These are phyloP conservation scores for Platorchestia sp. DNA, from an alignment of 1,140 invertebrate genomes.

Conservation along the genomic window DNA sequence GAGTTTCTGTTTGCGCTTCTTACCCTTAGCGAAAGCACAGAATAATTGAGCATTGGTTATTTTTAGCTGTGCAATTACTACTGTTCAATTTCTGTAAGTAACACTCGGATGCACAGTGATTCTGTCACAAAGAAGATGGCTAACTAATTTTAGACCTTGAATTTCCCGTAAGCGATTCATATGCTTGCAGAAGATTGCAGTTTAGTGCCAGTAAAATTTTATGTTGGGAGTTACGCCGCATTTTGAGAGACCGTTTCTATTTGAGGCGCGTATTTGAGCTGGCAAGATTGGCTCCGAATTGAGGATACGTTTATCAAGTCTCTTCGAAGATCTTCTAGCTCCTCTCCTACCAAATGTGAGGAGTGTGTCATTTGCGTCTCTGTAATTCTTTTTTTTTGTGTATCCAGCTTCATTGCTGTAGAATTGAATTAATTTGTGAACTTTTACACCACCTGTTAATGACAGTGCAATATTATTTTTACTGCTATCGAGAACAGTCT, in stretches of 20 bases:
- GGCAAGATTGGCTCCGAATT: background rate
- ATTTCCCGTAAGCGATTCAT: background rate
- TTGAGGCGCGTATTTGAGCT: background rate
- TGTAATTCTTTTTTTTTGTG: background rate
- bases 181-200: background rate
- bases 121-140: too few relatives aligned
- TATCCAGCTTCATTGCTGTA: background rate
- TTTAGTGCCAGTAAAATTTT: background rate
- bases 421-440: background rate
- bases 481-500: too few relatives aligned
- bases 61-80: too few relatives aligned
- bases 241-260: background rate
- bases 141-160: background rate
- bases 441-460: too few relatives aligned
- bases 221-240: background rate
- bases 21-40: too few relatives aligned
- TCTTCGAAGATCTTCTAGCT: background rate
- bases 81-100: too few relatives aligned
- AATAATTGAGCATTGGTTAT: too few relatives aligned
- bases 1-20: too few relatives aligned
- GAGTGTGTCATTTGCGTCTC: background rate
- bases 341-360: background rate
- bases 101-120: background rate
- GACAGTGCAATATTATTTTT: too few relatives aligned
- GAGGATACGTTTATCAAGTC: background rate